Evolutionary conservation across 2,113 vertebrate species (phyloP).

Genomic region (Tachysurus vachellii): DNA sequence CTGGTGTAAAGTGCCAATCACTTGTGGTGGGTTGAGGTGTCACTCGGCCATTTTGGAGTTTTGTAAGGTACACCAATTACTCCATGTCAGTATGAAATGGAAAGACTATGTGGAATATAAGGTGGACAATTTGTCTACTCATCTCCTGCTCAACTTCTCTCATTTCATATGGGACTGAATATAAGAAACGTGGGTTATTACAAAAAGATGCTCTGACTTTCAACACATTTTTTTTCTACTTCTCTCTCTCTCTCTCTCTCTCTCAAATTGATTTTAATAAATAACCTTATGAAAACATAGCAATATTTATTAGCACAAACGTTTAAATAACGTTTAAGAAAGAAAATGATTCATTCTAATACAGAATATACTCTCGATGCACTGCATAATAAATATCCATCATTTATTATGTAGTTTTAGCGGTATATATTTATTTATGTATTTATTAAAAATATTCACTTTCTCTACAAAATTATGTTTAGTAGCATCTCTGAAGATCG

Average conservation of each 20-base stretch:
- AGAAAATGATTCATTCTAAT: background rate
- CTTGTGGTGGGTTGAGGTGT: background rate
- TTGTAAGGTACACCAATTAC: constrained; percentile 20
- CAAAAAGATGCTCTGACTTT: background rate
- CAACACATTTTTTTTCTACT: background rate
- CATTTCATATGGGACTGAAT: background rate
- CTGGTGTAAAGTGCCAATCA: constrained; percentile 22
- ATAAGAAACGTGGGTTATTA: background rate
- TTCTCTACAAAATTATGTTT: background rate
- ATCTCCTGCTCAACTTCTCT: background rate
- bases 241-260: background rate
- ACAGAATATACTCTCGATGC: background rate
- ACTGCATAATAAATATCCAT: background rate
- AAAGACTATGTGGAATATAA: background rate
- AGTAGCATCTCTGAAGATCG: background rate
- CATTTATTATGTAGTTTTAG: background rate
- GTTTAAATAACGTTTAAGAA: background rate
- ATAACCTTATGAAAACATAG: background rate
- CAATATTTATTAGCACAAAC: background rate
- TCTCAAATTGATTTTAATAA: constrained; percentile 13
- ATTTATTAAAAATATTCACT: background rate
- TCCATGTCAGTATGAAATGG: background rate
- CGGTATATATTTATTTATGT: background rate
- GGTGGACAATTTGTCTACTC: background rate
- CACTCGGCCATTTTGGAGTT: background rate